Evolutionary conservation across 2,113 vertebrate genomes (phyloP), one percentile per base, ranked within the genome.

Genomic region (Chionodraco myersi): DNA sequence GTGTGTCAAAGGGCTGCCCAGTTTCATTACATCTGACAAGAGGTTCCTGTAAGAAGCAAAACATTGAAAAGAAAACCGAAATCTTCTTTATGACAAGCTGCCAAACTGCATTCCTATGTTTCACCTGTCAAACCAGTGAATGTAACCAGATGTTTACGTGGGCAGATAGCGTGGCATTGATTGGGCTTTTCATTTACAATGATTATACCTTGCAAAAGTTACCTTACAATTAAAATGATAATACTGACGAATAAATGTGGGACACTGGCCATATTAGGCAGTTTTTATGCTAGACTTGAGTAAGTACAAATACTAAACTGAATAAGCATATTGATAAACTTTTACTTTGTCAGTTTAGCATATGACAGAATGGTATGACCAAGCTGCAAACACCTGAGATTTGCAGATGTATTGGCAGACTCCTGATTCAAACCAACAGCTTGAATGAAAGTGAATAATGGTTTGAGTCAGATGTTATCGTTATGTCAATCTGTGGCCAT

Each of bases 91-190:
- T 72, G 70, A 83, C 9, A 21, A 74, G 84, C 72, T 10, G 71
- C 48, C 36, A 0, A 75, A 75, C 89, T 47, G 18, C 91, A 91
- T 92, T 93, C 87, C 80, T 63, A 1, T 4, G 2, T 68, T 16
- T 45, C 30, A 73, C 15, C 54, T 10, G 16, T 18, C 59, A 34
- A 75, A 23, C 49, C 21, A 14, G 0, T 4, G 1, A 15, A 0
- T 45, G 65, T 45, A 61, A 76, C 57, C 57, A 26, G 72, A 84
- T 66, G 74, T 23, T 30, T 23, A 12, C 16, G 30, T 36, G 51
- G 30, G 21, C 52, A 64, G 51, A 85, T 61, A 60, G 53, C 2
- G 10, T 10, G 1, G 11, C 0, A 4, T 56, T 11, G 23, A 48
- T 23, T n/a, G 3, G 7, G 49, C 6, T 60, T 3, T 65, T 3